These are phyloP conservation scores for Ormyrus thymus DNA, from an alignment of 2,888 invertebrate species.

Conservation along the genomic window DNA sequence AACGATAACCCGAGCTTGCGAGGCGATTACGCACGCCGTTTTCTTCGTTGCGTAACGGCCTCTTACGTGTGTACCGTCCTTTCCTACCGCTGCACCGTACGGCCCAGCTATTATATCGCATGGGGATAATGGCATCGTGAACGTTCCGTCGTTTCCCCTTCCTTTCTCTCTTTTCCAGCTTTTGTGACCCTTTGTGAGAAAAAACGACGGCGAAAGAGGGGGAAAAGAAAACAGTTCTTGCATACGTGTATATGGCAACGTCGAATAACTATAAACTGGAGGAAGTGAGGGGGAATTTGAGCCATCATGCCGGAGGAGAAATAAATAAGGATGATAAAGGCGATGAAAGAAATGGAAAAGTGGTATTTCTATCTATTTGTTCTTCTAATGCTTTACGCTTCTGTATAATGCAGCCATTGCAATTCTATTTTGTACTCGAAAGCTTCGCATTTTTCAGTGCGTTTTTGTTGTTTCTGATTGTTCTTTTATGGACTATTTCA, in stretches of 20 bases:
- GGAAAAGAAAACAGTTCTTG: constrained; percentile 5
- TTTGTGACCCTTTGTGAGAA: background rate
- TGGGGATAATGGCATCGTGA: constrained; percentile 25
- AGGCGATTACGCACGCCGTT: constrained; percentile 22
- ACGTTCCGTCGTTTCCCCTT: constrained; percentile 12
- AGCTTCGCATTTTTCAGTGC: background rate
- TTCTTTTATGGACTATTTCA: no score
- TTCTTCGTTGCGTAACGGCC: constrained; percentile 35
- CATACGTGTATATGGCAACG: background rate
- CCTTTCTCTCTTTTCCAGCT: background rate
- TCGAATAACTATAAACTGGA: constrained; percentile 13
- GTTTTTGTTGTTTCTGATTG: no score
- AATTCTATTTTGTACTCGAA: background rate
- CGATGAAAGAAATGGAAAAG: constrained; percentile 13
- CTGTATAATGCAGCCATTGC: constrained; percentile 10
- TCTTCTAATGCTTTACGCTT: constrained; percentile 4
- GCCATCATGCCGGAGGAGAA: background rate
- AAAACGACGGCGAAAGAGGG: background rate
- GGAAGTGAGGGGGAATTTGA: background rate
- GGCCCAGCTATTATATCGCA: constrained; percentile 3
- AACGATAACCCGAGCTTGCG: constrained; percentile 3
- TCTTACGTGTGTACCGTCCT: constrained; percentile 27
- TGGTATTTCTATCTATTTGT: no score
- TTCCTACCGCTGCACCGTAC: background rate
- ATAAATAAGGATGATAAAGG: constrained; percentile 18